Base-by-base conservation (phyloP, 2,797 vertebrate genomes). In the Rhinatrema bivittatum region DNA sequence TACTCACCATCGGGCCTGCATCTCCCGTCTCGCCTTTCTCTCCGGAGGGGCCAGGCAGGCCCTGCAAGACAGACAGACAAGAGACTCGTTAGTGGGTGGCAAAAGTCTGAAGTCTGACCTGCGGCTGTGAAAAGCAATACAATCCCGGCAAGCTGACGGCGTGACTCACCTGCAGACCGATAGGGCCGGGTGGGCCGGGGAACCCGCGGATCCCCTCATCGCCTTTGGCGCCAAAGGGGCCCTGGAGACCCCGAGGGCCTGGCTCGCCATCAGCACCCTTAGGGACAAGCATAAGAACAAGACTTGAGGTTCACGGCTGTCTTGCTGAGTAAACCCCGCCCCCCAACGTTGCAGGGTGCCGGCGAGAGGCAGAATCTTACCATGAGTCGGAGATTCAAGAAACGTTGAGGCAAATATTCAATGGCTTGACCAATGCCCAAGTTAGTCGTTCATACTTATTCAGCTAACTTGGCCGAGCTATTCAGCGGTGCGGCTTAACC, bases 21-120 rank as follows among this genome's bases (percentile, higher is more conserved):
- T 94, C 93, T 40, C 93, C 93, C 0, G 86, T 91, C 63, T 94
- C 91, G 40, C 93, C 93, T 46, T 96, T 96, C 51, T 93, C 91
- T 5, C 91, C 91, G 0, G 85, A 52, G 2, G 91, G 86, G 17
- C 93, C 93, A 2, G 93, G 90, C 36, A 93, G 47, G 15, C 93
- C 93, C 93, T 94, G 56, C 8, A 62, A 27, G 24, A 20, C 6
- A 55, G 15, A 39, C 6, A 16, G 4, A 19, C n/a, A 22, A n/a
- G n/a, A n/a, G n/a, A 12, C 16, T 14, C 2, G 22, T 21, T 7
- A n/a, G 11, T 3, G 23, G 10, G 4, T 7, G 42, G 17, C 21
- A 4, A 31, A n/a, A 9, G 6, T 13, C 10, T 32, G 31, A 4
- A 8, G 9, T 19, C 31, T 4, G 5, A n/a, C n/a, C n/a, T n/a